Evolutionary conservation across 2,113 vertebrate genomes (phyloP).

Genomic region (Orthonyx spaldingii): DNA sequence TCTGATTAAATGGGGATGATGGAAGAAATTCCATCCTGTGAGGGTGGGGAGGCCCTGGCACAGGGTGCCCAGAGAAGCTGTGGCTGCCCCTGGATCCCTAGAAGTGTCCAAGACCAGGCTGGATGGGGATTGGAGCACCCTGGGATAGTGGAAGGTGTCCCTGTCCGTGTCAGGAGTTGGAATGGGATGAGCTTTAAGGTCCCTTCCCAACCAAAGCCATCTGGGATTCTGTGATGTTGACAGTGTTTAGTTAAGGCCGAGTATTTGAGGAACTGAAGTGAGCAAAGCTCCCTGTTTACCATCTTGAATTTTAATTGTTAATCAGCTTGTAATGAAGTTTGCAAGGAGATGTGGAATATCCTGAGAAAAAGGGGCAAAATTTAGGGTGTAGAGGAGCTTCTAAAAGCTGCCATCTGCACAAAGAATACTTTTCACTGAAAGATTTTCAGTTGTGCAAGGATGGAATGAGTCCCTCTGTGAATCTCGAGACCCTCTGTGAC

Average conservation of each 20-base stretch:
- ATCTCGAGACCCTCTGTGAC: no score
- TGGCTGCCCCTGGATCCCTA: background rate
- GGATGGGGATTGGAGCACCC: rapidly evolving
- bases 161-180: background rate
- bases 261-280: background rate
- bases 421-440: rapidly evolving
- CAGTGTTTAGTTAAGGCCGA: background rate
- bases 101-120: background rate
- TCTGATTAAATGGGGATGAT: background rate
- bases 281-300: background rate
- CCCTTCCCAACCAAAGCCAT: background rate
- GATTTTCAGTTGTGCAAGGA: background rate
- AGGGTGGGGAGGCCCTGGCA: background rate
- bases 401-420: rapidly evolving
- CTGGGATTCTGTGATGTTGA: background rate
- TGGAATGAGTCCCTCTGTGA: background rate
- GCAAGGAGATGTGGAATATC: background rate
- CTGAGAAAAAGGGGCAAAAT: background rate
- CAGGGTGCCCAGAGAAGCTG: background rate
- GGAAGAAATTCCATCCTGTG: background rate
- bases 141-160: background rate
- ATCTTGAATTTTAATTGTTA: background rate
- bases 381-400: background rate
- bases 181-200: rapidly evolving
- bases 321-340: background rate